Conservation (phyloP, 1,140 invertebrate genomes). For the Drosophila ohnishii region DNA sequence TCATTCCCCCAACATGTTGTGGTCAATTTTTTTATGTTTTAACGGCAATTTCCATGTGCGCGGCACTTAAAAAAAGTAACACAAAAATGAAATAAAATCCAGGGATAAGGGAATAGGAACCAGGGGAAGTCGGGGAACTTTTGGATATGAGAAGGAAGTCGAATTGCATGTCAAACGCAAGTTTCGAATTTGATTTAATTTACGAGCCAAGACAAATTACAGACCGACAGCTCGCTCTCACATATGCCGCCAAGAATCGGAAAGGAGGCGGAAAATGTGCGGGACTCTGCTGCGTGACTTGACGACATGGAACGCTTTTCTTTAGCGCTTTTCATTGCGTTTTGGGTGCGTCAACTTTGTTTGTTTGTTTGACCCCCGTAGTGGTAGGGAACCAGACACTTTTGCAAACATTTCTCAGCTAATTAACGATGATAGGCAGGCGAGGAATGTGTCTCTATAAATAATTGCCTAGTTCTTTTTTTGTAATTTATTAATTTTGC, state of each 20-base stretch:
- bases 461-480: slow-evolving; percentile 18
- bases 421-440: slow-evolving; percentile 60
- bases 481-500: background rate
- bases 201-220: slow-evolving; percentile 73
- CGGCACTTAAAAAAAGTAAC: slow-evolving; percentile 23
- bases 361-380: slow-evolving; percentile 37
- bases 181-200: slow-evolving; percentile 78
- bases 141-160: slow-evolving; percentile 36
- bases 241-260: slow-evolving; percentile 45
- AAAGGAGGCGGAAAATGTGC: slow-evolving; percentile 14
- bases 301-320: slow-evolving; percentile 41
- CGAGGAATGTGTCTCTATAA: slow-evolving; percentile 35
- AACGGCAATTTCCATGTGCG: slow-evolving; percentile 61
- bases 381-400: slow-evolving; percentile 21
- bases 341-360: slow-evolving; percentile 63
- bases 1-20: slow-evolving; percentile 19
- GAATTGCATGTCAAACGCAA: slow-evolving; percentile 79
- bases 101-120: slow-evolving; percentile 27
- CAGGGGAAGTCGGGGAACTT: slow-evolving; percentile 2
- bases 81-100: slow-evolving; percentile 32
- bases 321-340: slow-evolving; percentile 36
- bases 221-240: slow-evolving; percentile 24
- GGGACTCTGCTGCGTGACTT: slow-evolving; percentile 52
- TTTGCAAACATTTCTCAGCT: slow-evolving; percentile 50
- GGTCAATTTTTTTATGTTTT: slow-evolving; percentile 65